Conservation (phyloP, 1,140 invertebrate genomes). For the Arion vulgaris region DNA sequence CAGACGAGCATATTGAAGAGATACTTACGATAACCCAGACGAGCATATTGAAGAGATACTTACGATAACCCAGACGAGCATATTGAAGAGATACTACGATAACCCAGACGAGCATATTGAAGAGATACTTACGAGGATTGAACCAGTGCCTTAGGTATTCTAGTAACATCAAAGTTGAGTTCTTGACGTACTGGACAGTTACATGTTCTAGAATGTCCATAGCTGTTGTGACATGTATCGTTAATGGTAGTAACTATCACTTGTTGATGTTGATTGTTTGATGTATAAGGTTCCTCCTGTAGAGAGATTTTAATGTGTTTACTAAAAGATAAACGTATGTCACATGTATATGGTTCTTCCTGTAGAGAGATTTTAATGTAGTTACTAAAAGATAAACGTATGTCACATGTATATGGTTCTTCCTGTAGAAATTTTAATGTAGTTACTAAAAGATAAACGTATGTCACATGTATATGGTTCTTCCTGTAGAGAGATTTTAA, state of each 20-base stretch:
- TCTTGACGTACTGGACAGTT: background rate
- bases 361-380: background rate
- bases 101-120: too few relatives aligned
- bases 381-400: background rate
- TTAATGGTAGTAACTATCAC: background rate
- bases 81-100: too few relatives aligned
- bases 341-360: background rate
- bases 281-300: background rate
- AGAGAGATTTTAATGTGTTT: background rate
- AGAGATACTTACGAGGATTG: background rate
- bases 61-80: too few relatives aligned
- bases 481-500: too few relatives aligned
- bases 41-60: too few relatives aligned
- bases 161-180: background rate
- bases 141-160: conserved; percentile 9
- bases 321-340: background rate
- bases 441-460: too few relatives aligned
- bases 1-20: too few relatives aligned
- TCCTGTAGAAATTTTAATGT: background rate
- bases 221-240: background rate
- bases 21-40: too few relatives aligned
- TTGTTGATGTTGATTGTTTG: background rate
- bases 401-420: background rate
- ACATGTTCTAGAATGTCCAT: background rate
- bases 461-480: too few relatives aligned